These are phyloP conservation scores for Bombus ignitus DNA, from an alignment of 1,140 invertebrate species.

Conservation along the genomic window DNA sequence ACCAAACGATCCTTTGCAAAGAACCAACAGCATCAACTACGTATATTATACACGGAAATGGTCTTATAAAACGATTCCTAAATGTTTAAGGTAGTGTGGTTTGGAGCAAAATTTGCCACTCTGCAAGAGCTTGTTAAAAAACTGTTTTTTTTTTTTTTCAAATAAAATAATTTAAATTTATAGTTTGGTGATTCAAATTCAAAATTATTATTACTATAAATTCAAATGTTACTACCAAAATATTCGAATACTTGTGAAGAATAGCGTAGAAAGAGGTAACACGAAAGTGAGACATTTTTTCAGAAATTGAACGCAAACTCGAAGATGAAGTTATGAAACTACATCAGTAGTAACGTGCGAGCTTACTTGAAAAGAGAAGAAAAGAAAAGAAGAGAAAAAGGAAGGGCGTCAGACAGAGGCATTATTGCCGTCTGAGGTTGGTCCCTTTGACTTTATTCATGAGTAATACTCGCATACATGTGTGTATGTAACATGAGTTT, in stretches of 20 bases:
- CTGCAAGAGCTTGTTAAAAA: too few species aligned
- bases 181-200: too few species aligned
- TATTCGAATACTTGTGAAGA: too few species aligned
- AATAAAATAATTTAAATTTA: too few species aligned
- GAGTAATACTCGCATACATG: conserved; percentile 37
- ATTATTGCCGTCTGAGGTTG: conserved; percentile 55
- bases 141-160: too few species aligned
- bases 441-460: conserved; percentile 49
- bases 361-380: conserved; percentile 44
- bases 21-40: not conserved
- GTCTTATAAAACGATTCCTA: not conserved
- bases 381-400: not conserved
- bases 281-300: not conserved
- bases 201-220: too few species aligned
- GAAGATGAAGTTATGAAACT: not conserved
- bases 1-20: conserved; percentile 12
- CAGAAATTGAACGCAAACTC: too few species aligned
- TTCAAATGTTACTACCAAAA: too few species aligned
- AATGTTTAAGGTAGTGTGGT: not conserved
- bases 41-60: not conserved
- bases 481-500: conserved; percentile 48
- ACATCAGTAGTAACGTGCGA: not conserved
- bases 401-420: conserved; percentile 40
- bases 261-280: too few species aligned
- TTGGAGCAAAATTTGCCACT: too few species aligned